Evolutionary conservation across 2,797 vertebrate species (phyloP), one percentile per base, ranked within the genome.

Genomic region (Arnoldichthys spilopterus): DNA sequence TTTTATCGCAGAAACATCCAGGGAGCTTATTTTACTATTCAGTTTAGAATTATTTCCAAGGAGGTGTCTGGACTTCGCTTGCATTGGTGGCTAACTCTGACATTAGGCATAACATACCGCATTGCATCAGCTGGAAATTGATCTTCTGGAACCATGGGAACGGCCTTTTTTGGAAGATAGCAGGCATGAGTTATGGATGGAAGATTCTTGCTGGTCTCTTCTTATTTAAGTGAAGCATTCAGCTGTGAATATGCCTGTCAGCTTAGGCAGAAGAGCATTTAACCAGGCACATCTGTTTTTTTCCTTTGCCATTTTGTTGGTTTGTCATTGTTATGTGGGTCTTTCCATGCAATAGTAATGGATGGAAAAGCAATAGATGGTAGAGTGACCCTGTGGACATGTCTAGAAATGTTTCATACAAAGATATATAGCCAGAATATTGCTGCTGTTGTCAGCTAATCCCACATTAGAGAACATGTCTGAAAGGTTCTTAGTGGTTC

Each of bases 301-400:
- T 51, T 20, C 59, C 66, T 43, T 28, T 72, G 63, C 72, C 72
- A 51, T 75, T 62, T 82, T n/a, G 26, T 54, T 66, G 72, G 63
- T 49, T n/a, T 67, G 76, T 66, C 72, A 75, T 63, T 78, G 66
- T 71, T 58, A 75, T 75, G 81, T 71, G 53, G 28, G 43, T 16
- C 16, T 40, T 70, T n/a, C 28, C 47, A 34, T 26, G n/a, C 45
- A 45, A 70, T 67, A 78, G 28, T 69, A 43, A 58, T 22, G 54
- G 63, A 22, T 20, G 43, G 30, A 9, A 53, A 49, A 43, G 43
- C 28, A 43, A 72, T 22, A 20, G 47, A 18, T 20, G 15, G 37
- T 26, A 45, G 49, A 34, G 68, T 45, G 6, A 49, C 13, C 11
- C 2, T 16, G 22, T 8, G 40, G 40, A 45, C 22, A 68, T 3